Conservation (phyloP, 2,888 invertebrate species). For the Drosophila niveifrons region DNA sequence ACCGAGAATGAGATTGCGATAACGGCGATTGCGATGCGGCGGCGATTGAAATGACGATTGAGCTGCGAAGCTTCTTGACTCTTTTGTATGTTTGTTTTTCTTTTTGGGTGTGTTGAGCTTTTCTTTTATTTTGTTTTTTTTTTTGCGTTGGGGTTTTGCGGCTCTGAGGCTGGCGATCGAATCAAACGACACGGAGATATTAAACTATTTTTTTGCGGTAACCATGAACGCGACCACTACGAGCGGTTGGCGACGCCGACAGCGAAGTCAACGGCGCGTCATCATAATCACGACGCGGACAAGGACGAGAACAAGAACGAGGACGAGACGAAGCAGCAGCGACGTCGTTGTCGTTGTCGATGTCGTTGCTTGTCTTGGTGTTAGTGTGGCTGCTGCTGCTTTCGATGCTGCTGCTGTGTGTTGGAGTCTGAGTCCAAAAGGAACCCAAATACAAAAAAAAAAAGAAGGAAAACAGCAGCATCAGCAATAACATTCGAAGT, state of each 20-base stretch:
- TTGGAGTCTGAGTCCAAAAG: slow-evolving; percentile 2
- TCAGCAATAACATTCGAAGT: slow-evolving; percentile 8
- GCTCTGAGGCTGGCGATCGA: slow-evolving; percentile 81
- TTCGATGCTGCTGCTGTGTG: not conserved
- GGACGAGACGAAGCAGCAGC: slow-evolving; percentile 52
- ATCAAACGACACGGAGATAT: slow-evolving; percentile 85
- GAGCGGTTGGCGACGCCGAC: slow-evolving; percentile 80
- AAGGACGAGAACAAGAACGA: slow-evolving; percentile 36
- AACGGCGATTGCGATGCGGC: not conserved
- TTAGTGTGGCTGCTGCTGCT: not conserved
- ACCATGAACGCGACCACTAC: slow-evolving; percentile 85
- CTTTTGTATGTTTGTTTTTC: slow-evolving; percentile 2
- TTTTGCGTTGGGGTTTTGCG: not conserved
- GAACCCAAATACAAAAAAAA: not conserved
- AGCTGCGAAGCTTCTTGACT: slow-evolving; percentile 19
- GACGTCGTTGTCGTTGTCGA: slow-evolving; percentile 26
- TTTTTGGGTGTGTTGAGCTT: too few relatives aligned
- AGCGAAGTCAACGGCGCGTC: slow-evolving; percentile 64
- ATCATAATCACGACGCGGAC: slow-evolving; percentile 69
- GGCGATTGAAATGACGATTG: slow-evolving; percentile 9
- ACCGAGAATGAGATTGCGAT: slow-evolving; percentile 10
- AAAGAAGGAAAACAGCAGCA: too few relatives aligned
- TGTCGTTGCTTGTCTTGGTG: slow-evolving; percentile 22
- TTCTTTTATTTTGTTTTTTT: too few relatives aligned
- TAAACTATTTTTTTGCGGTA: slow-evolving; percentile 86